Conservation (phyloP, 2,113 vertebrate species). For the Sorex fumeus region DNA sequence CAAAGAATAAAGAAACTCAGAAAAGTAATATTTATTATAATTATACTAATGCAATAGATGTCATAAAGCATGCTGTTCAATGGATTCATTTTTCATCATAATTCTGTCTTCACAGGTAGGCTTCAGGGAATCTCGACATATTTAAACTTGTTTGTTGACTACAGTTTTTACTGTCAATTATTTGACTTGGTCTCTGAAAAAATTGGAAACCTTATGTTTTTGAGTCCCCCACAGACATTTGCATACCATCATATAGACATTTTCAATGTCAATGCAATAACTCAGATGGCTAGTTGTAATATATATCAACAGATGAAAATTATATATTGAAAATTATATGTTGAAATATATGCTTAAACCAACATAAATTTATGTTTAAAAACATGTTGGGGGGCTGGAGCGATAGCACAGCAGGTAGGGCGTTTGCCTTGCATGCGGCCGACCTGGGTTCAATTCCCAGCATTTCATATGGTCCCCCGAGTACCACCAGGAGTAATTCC, state of each 20-base stretch:
- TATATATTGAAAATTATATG: background rate
- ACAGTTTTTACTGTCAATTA: background rate
- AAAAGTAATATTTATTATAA: background rate
- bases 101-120: background rate
- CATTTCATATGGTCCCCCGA: no score
- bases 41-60: background rate
- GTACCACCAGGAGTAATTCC: no score
- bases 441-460: no score
- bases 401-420: no score
- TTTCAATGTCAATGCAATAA: background rate
- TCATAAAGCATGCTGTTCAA: background rate
- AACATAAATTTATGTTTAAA: no score
- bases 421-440: no score
- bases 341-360: background rate
- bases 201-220: background rate
- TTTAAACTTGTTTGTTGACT: background rate
- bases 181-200: fast-evolving
- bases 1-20: background rate
- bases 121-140: background rate
- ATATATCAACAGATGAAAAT: background rate
- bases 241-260: background rate
- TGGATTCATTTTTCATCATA: background rate
- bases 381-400: no score
- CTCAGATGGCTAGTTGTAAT: background rate
- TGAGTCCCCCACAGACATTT: no score